Evolutionary conservation across 1,140 invertebrate species (phyloP).

Genomic region (Euwallacea similis): DNA sequence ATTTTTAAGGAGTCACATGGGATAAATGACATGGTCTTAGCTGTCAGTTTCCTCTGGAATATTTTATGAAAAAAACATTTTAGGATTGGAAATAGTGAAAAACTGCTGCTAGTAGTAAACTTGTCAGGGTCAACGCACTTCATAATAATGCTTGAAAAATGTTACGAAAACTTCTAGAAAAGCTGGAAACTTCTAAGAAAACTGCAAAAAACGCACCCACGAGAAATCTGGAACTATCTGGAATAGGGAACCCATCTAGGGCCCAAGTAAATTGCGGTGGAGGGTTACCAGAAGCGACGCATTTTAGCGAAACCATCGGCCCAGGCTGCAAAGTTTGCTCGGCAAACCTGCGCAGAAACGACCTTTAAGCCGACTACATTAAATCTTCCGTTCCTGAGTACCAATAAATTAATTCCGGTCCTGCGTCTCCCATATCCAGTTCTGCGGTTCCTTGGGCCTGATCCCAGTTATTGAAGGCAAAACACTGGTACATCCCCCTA

Average conservation of each 20-base stretch:
- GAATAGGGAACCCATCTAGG: conserved; percentile 82
- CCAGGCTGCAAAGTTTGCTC: conserved; percentile 88
- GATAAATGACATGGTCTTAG: too few species aligned
- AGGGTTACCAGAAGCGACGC: conserved; percentile 88
- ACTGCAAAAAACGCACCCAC: conserved; percentile 60
- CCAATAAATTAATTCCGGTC: conserved; percentile 82
- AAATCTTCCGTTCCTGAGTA: background rate
- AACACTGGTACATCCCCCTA: conserved; percentile 88
- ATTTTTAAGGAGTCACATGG: too few species aligned
- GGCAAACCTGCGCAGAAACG: conserved; percentile 62
- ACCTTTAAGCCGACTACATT: background rate
- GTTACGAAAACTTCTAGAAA: too few species aligned
- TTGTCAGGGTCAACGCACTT: too few species aligned
- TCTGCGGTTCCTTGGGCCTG: conserved; percentile 83
- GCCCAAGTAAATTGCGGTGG: conserved; percentile 88
- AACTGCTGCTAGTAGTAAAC: too few species aligned
- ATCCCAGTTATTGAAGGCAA: conserved; percentile 81
- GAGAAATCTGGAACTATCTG: conserved; percentile 73
- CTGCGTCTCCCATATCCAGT: conserved; percentile 79
- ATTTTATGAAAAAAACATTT: too few species aligned
- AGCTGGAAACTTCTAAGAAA: background rate
- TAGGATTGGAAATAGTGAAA: too few species aligned
- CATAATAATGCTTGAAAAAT: too few species aligned
- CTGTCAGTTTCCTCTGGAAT: too few species aligned
- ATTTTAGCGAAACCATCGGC: conserved; percentile 85